Percentiles rank a stretch among this genome's conserved stretches.
phyloP scores from a whole-genome alignment of 2,113 vertebrate genomes.

The Sorex fumeus region DNA sequence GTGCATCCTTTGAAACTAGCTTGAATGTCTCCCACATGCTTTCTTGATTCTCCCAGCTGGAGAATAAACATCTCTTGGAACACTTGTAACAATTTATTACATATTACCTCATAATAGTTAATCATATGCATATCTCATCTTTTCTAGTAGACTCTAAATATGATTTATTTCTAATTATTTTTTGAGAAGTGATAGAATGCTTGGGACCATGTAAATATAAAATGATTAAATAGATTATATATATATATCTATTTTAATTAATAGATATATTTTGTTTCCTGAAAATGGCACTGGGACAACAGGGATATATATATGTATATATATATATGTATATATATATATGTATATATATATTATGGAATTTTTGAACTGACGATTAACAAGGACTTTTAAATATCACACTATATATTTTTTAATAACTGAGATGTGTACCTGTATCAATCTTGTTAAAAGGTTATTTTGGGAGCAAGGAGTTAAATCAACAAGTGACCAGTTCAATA shows the following conservation, averaged over 20 bases:
- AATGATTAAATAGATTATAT: not conserved
- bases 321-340: no score
- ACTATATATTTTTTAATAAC: not conserved
- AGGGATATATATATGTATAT: not conserved
- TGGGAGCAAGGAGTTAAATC: not conserved
- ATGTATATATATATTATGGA: not conserved
- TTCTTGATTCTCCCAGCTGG: constrained; percentile 22
- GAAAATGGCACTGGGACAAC: not conserved
- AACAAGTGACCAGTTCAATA: not conserved
- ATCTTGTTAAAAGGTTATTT: not conserved
- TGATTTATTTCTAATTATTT: constrained; percentile 43
- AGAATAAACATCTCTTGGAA: constrained; percentile 34
- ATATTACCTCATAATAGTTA: not conserved
- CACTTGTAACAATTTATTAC: constrained; percentile 11
- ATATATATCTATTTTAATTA: not conserved
- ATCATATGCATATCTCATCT: not conserved
- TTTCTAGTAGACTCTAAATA: constrained; percentile 24
- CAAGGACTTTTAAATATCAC: not conserved
- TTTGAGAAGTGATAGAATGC: not conserved
- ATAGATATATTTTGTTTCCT: constrained; percentile 17
- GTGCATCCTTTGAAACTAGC: not conserved
- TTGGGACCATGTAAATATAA: not conserved
- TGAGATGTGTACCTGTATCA: not conserved
- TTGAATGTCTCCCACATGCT: not conserved
- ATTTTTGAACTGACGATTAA: constrained; percentile 2